Evolutionary conservation across 2,888 invertebrate genomes (phyloP).

Genomic region (Chrysolina americana): DNA sequence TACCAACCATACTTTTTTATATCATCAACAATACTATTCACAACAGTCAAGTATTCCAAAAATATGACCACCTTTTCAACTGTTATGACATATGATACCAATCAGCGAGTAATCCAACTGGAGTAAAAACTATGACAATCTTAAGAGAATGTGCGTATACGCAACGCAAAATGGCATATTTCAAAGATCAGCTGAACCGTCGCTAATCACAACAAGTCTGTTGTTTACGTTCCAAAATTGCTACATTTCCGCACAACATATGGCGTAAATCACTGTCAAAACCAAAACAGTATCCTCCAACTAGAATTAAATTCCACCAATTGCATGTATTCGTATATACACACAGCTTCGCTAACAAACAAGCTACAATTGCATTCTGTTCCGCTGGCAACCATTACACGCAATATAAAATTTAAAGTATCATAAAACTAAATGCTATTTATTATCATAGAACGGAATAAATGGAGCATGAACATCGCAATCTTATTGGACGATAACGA

Average conservation of each 20-base stretch:
- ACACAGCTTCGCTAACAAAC: neutral
- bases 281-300: neutral
- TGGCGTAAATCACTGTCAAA: neutral
- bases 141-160: too few relatives aligned
- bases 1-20: too few relatives aligned
- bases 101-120: too few relatives aligned
- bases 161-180: too few relatives aligned
- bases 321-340: neutral
- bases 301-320: neutral
- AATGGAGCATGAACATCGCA: slow-evolving; percentile 33
- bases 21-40: too few relatives aligned
- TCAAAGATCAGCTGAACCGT: neutral
- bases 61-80: too few relatives aligned
- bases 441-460: slow-evolving; percentile 30
- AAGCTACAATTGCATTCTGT: neutral
- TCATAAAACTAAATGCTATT: slow-evolving; percentile 27
- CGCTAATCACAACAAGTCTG: neutral
- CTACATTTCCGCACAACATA: neutral
- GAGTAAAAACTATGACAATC: too few relatives aligned
- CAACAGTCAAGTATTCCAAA: too few relatives aligned
- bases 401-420: neutral
- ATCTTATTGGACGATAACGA: slow-evolving; percentile 28
- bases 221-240: neutral
- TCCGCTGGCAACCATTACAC: neutral
- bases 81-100: too few relatives aligned